Conservation (phyloP, 2,797 vertebrate genomes). For the Cygnus olor region DNA sequence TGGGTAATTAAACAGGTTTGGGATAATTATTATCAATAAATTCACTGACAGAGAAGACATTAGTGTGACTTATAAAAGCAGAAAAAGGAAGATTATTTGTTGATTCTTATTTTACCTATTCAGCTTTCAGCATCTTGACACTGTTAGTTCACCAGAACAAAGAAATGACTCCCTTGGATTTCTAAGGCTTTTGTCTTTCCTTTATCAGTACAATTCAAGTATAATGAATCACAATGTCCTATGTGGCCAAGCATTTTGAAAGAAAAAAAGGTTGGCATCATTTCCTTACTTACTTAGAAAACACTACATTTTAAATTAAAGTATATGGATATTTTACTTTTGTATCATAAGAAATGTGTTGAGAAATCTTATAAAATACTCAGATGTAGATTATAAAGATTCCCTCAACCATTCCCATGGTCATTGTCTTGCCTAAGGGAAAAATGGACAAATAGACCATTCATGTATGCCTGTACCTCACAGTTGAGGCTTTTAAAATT, state of each 20-base stretch:
- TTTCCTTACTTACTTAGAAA: neutral
- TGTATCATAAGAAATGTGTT: neutral
- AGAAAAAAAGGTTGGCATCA: neutral
- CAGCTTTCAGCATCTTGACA: neutral
- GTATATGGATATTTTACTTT: neutral
- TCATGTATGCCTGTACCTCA: neutral
- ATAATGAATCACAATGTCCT: neutral
- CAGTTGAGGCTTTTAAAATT: neutral
- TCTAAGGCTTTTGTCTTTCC: neutral
- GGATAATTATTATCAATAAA: neutral
- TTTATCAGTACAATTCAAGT: neutral
- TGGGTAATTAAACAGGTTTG: neutral
- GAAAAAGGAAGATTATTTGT: neutral
- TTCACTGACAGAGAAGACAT: neutral
- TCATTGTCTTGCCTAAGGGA: neutral
- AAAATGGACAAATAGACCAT: slow-evolving; percentile 17
- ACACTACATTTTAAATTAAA: neutral
- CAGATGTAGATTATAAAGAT: neutral
- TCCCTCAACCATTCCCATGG: neutral
- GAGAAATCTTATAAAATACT: neutral
- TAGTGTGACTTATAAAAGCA: neutral
- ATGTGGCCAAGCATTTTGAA: neutral
- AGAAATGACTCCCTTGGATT: neutral
- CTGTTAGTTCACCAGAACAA: neutral
- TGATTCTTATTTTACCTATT: neutral